These are phyloP conservation scores for Meiosimyza decipiens DNA, from an alignment of 2,888 invertebrate species.

Conservation along the genomic window DNA sequence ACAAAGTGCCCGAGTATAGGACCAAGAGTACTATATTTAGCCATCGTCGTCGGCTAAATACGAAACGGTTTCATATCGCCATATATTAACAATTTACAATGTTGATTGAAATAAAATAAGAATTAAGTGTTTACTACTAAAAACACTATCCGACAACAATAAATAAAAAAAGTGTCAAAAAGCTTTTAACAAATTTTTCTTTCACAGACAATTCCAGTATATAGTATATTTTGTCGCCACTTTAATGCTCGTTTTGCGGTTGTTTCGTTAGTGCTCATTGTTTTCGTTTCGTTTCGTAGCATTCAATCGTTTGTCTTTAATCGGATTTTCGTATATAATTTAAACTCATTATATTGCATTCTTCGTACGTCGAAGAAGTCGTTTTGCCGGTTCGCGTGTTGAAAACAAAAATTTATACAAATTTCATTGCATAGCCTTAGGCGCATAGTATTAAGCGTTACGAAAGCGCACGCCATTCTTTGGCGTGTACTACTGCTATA, in stretches of 20 bases:
- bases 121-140: not conserved
- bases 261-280: not conserved
- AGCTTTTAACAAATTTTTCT: constrained; percentile 18
- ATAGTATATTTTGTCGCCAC: not conserved
- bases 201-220: not conserved
- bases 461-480: not conserved
- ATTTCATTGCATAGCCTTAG: constrained; percentile 27
- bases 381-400: constrained; percentile 30
- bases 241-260: not conserved
- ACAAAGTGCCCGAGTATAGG: constrained; percentile 6
- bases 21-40: not conserved
- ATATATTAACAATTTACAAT: not conserved
- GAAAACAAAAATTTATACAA: not conserved
- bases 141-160: not conserved
- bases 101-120: not conserved
- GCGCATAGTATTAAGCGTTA: constrained; percentile 22
- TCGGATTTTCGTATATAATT: constrained; percentile 7
- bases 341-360: constrained; percentile 1
- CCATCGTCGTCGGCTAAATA: no score
- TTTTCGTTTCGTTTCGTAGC: not conserved
- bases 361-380: not conserved
- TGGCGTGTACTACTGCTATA: constrained; percentile 21
- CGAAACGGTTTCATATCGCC: not conserved
- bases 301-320: constrained; percentile 3
- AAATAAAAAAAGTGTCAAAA: constrained; percentile 32